Evolutionary conservation across 2,888 invertebrate species (phyloP).

Genomic region (Dasypogon diadema): DNA sequence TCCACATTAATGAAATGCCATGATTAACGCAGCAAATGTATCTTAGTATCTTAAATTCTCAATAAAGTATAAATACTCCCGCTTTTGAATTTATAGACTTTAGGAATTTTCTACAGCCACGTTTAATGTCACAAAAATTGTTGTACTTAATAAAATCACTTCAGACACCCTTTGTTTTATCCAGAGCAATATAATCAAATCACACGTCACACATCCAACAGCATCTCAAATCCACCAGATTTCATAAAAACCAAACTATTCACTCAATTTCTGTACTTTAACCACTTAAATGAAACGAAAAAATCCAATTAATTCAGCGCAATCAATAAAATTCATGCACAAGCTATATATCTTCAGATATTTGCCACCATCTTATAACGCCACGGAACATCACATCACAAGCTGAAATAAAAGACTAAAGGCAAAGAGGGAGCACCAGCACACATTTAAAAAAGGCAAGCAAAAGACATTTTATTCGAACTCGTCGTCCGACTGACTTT

Average conservation of each 20-base stretch:
- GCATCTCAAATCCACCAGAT: conserved; percentile 37
- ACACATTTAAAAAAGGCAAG: conserved; percentile 19
- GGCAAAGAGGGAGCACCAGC: conserved; percentile 22
- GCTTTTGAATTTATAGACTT: no score
- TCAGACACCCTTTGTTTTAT: no score
- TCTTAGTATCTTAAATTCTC: no score
- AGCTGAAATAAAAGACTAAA: conserved; percentile 34
- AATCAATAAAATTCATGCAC: conserved; percentile 41
- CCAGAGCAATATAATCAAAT: neutral
- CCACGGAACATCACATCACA: conserved; percentile 42
- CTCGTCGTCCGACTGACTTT: conserved; percentile 27
- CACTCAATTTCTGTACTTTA: conserved; percentile 17
- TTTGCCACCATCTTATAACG: conserved; percentile 55
- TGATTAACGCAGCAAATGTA: no score
- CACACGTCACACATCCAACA: neutral
- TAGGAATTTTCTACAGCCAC: no score
- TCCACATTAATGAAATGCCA: no score
- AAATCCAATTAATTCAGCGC: conserved; percentile 43
- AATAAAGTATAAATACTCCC: no score
- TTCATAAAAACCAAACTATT: conserved; percentile 24
- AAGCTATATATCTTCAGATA: conserved; percentile 47
- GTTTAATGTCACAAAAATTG: no score
- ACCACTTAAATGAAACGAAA: conserved; percentile 33
- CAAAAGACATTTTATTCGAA: conserved; percentile 40
- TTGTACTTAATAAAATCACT: no score